These are phyloP conservation scores for Nothura maculosa DNA, from an alignment of 2,797 vertebrate genomes.

Conservation along the genomic window DNA sequence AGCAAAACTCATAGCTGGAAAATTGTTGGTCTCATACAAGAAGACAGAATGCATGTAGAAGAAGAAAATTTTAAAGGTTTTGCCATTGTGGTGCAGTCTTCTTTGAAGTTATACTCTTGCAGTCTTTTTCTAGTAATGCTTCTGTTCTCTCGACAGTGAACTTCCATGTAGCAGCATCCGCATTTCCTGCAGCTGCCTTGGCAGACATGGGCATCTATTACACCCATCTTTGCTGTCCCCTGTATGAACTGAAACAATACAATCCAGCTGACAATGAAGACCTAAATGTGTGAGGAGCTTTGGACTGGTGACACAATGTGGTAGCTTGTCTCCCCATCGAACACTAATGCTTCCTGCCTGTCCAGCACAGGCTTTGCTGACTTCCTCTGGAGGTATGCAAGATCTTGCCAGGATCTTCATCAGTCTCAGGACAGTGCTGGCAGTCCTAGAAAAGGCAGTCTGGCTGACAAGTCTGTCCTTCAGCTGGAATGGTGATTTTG, in stretches of 20 bases:
- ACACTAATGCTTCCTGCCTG: rapidly evolving
- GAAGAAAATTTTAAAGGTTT: background rate
- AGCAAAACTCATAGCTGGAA: background rate
- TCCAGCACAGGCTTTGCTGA: rapidly evolving
- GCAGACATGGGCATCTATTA: background rate
- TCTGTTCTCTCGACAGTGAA: background rate
- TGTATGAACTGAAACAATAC: background rate
- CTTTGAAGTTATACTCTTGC: background rate
- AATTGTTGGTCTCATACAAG: background rate
- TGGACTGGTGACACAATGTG: background rate
- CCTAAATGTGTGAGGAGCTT: background rate
- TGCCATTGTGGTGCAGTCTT: background rate
- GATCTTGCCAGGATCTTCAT: background rate
- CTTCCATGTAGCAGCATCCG: background rate
- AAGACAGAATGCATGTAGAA: no score
- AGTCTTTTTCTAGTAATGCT: background rate
- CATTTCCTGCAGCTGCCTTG: background rate
- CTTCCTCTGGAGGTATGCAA: background rate
- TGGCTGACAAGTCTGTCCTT: background rate
- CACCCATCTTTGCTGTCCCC: background rate
- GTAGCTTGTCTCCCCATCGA: background rate
- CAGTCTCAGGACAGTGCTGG: background rate
- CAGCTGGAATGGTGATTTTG: background rate
- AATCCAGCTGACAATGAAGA: background rate
- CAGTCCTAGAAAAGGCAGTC: background rate